Base-by-base conservation (phyloP, 2,797 vertebrate species). In the Acrocephalus scirpaceus region DNA sequence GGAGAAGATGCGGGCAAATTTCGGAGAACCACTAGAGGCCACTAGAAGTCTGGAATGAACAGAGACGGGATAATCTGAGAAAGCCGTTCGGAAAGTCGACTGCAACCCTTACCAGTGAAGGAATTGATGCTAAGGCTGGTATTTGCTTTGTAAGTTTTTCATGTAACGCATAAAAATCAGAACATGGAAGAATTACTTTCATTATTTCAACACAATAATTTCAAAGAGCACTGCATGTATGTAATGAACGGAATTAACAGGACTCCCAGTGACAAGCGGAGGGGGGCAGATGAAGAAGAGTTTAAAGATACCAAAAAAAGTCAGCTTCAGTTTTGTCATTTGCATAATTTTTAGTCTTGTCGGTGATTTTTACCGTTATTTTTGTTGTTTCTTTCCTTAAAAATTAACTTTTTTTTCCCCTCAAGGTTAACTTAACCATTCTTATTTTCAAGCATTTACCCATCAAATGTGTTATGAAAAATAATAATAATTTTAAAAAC, bases 1-100 rank as follows among this genome's bases (percentile, higher is more conserved):
- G 30, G 16, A 40, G 26, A 56, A 74, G 16, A 30, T 32, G 60
- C 5, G 26, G 22, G 26, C 23, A 81, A 72, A 36, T 67, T 64
- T 61, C 70, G 27, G 16, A 67, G 34, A n/a, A 61, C 95, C 93
- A 30, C 88, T 92, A 96, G 96, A 95, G 93, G 96, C 29, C 96
- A 85, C 60, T 76, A 61, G 10, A 92, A 84, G 73, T 2, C 91
- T 85, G 81, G 36, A 70, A 81, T 60, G 44, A 13, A 3, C 18
- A 16, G 17, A 36, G 20, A 6, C 3, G 5, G n/a, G 7, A 3
- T 20, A 42, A 88, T 69, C 2, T 5, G 16, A 61, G 38, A 62
- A 72, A 84, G 25, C 18, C 3, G 5, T 54, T 70, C 20, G 10
- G 26, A 15, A 19, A 45, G 36, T 34, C 0, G 3, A 75, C 13